A percentile compares a stretch with the other conserved stretches of the same genome.
Evolutionary conservation across 2,113 vertebrate genomes (phyloP).

Genomic region (Grantiella picta): DNA sequence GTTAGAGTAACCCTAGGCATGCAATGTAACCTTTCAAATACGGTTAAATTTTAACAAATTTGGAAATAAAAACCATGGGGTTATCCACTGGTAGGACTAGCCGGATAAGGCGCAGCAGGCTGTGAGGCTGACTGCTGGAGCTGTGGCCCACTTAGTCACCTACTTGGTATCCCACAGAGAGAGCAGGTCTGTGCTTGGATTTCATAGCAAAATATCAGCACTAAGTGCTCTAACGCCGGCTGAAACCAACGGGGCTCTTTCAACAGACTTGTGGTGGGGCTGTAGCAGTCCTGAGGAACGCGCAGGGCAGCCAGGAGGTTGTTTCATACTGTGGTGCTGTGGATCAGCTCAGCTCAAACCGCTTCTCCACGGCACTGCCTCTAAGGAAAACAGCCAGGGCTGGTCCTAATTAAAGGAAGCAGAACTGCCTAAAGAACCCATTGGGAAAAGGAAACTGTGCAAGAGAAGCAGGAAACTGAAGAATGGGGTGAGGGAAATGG

Average conservation of each 20-base stretch:
- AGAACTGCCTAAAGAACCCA: constrained; percentile 12
- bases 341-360: not conserved
- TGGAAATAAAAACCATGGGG: not conserved
- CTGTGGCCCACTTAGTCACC: not conserved
- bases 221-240: not conserved
- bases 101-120: not conserved
- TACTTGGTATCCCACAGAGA: not conserved
- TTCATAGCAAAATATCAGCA: not conserved
- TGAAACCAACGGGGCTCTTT: not conserved
- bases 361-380: not conserved
- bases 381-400: not conserved
- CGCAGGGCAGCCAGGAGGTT: not conserved
- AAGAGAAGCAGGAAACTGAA: constrained; percentile 36
- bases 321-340: not conserved
- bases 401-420: constrained; percentile 53
- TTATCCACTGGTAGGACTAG: not conserved
- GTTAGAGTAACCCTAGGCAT: not conserved
- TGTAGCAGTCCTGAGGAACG: not conserved
- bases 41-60: not conserved
- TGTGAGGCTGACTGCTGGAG: not conserved
- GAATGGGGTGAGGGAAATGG: constrained; percentile 38
- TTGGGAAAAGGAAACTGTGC: constrained; percentile 39
- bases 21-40: not conserved
- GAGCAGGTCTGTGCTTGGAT: not conserved
- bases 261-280: not conserved